Percentiles rank a stretch among this genome's conserved stretches.
These are phyloP conservation scores for Camptogramma bilineatum DNA, from an alignment of 2,888 invertebrate genomes.

Conservation along the genomic window DNA sequence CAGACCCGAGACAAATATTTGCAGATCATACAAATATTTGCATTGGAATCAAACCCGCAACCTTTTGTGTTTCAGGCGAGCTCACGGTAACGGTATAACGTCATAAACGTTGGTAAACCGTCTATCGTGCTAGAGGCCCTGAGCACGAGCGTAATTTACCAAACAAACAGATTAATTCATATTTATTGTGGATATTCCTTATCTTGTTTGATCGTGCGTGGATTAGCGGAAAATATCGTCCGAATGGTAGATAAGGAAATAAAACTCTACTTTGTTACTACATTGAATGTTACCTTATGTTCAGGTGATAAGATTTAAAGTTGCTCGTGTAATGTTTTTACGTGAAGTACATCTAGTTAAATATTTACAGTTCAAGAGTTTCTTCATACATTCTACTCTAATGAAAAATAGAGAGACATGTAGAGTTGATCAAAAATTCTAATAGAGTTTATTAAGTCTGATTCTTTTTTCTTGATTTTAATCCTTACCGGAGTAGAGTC, in stretches of 20 bases:
- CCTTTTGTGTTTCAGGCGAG: no score
- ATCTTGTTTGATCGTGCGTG: constrained; percentile 25
- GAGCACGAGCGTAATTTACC: neutral
- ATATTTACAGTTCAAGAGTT: neutral
- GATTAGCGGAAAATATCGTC: constrained; percentile 26
- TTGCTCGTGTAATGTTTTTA: neutral
- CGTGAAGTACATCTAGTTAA: neutral
- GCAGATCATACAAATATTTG: no score
- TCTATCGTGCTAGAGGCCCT: neutral
- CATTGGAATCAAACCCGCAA: no score
- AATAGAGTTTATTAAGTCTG: no score
- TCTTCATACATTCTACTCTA: neutral
- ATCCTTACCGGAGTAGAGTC: no score
- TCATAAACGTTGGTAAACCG: neutral
- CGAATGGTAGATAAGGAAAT: constrained; percentile 15
- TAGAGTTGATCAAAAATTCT: no score
- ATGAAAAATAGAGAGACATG: neutral
- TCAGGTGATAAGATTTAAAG: neutral
- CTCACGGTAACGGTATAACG: neutral
- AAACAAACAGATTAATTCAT: constrained; percentile 18
- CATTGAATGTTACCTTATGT: constrained; percentile 9
- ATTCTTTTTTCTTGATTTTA: no score
- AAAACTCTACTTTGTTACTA: neutral
- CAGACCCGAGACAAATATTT: no score
- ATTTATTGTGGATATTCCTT: constrained; percentile 15